A percentile compares a stretch with the other conserved stretches of the same genome.
These are phyloP conservation scores for Drosophila sucinea DNA, from an alignment of 1,140 invertebrate genomes.

Conservation along the genomic window DNA sequence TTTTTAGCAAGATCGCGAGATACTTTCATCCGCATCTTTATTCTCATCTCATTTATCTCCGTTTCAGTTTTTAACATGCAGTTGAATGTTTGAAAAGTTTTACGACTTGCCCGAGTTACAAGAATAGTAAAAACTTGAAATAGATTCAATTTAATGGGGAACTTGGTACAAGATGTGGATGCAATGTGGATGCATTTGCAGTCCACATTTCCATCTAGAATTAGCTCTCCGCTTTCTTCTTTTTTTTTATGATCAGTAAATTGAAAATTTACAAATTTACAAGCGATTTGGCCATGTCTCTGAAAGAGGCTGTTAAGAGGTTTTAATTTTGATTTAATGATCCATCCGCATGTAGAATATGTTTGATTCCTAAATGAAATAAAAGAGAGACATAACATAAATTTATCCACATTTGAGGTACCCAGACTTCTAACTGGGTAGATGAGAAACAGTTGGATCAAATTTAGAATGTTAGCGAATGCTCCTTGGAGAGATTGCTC, in stretches of 20 bases:
- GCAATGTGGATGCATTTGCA: constrained; percentile 18
- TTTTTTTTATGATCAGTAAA: constrained; percentile 51
- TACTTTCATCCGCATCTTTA: neutral
- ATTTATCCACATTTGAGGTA: too few relatives aligned
- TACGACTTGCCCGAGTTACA: constrained; percentile 8
- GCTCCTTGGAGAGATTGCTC: neutral
- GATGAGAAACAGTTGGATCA: neutral
- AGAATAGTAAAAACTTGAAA: constrained; percentile 8
- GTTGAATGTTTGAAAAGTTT: neutral
- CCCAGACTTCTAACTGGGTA: too few relatives aligned
- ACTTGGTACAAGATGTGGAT: constrained; percentile 1
- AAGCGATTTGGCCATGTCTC: constrained; percentile 15
- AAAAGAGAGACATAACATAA: too few relatives aligned
- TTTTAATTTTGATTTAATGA: constrained; percentile 4
- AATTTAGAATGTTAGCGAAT: neutral
- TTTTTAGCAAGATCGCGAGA: constrained; percentile 9
- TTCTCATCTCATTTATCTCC: neutral
- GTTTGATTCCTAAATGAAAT: too few relatives aligned
- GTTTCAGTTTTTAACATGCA: neutral
- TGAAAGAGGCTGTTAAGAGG: neutral
- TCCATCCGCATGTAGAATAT: neutral
- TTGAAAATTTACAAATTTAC: constrained; percentile 38
- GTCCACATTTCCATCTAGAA: constrained; percentile 18
- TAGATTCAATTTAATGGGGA: constrained; percentile 4
- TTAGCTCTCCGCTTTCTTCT: neutral